Evolutionary conservation across 2,797 vertebrate species (phyloP), one percentile per base, ranked within the genome.

Genomic region (Smutsia temminckii): DNA sequence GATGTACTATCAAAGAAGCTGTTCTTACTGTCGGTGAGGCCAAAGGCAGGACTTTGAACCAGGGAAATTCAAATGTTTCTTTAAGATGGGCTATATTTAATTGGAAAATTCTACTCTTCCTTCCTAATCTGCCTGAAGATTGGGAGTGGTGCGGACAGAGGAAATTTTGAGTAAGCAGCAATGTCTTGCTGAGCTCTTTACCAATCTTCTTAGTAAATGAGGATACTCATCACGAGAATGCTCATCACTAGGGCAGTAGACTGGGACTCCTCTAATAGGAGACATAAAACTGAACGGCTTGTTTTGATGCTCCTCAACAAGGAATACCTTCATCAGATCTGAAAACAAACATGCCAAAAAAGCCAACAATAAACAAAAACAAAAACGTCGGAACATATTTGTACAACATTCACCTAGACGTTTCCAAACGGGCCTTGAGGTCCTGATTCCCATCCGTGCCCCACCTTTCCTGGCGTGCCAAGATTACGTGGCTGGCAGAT

Each of bases 401-500:
- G 68, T 78, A 37, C 68, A 83, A 79, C 49, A 86, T n/a, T n/a
- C 66, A 71, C 49, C 2, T 14, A 25, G 83, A 94, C 29, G 61
- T 64, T 91, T 95, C 40, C 49, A 57, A 85, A 78, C 59, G 71
- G 68, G 79, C 69, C 86, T 93, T 1, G 6, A 86, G 85, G 57
- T 75, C 94, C 93, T 83, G 46, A 37, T 85, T 69, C 51, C 40
- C 55, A 46, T 53, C 78, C 59, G 51, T 2, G 40, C 18, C 69
- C 64, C 13, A 55, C 77, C 86, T 87, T 94, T 57, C 80, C 85
- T 91, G 51, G 64, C 80, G 87, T 80, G 91, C 93, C 91, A 93
- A 93, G 49, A 53, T 34, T 13, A n/a, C 86, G 64, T 68, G 92
- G 78, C 94, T 91, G 84, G 83, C 69, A 68, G 85, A 75, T 84